Evolutionary conservation across 2,113 vertebrate genomes (phyloP).

Genomic region (Anarhynchus alexandrinus): DNA sequence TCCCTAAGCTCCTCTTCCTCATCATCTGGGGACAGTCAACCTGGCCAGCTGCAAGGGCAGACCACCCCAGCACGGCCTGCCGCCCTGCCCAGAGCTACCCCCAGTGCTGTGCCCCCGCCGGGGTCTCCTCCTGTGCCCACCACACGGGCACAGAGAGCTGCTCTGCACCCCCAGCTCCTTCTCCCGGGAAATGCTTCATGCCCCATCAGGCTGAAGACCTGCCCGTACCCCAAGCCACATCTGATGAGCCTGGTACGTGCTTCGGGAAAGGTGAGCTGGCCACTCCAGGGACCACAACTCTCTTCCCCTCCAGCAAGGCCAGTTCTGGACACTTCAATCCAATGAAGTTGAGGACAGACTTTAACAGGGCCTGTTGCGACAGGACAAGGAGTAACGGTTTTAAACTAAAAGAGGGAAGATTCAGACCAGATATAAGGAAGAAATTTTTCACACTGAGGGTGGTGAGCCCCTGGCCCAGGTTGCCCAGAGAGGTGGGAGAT

Average conservation of each 20-base stretch:
- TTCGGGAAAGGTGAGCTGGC: neutral
- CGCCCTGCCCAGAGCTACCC: neutral
- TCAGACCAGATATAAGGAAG: neutral
- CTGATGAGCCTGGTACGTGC: accelerated
- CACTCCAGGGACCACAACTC: neutral
- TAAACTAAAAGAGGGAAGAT: neutral
- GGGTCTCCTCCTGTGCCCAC: neutral
- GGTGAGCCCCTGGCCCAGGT: neutral
- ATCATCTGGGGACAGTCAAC: neutral
- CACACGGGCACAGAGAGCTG: neutral
- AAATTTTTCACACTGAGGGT: accelerated
- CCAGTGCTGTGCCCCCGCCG: accelerated
- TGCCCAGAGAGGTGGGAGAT: neutral
- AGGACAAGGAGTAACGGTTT: neutral
- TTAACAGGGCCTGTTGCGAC: accelerated
- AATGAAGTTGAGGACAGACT: too few relatives aligned
- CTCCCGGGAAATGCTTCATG: neutral
- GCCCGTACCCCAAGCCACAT: accelerated
- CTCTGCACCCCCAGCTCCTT: neutral
- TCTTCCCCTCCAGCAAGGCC: neutral
- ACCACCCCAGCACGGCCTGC: neutral
- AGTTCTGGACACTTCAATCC: neutral
- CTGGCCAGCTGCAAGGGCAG: neutral
- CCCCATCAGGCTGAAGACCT: neutral
- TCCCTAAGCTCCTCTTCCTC: neutral